phyloP scores from a whole-genome alignment of 2,797 vertebrate species.

The Zonotrichia albicollis region DNA sequence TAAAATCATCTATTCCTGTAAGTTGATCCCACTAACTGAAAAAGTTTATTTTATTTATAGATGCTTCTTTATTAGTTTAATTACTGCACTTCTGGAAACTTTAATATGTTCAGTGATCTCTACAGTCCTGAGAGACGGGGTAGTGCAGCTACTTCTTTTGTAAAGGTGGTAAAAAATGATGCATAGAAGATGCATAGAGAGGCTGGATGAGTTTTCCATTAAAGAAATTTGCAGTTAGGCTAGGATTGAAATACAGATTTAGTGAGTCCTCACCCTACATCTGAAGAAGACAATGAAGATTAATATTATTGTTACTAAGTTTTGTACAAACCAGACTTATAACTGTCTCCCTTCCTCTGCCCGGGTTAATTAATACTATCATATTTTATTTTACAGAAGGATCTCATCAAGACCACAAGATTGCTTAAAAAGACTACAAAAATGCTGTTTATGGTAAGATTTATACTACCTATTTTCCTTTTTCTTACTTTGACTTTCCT shows the following conservation, averaged over 20 bases:
- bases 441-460: slow-evolving; percentile 73
- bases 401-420: slow-evolving; percentile 65
- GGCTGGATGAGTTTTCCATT: not conserved
- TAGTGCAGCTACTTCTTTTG: not conserved
- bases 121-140: not conserved
- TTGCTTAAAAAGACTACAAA: slow-evolving; percentile 72
- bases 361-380: not conserved
- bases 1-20: slow-evolving; percentile 73
- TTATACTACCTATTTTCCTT: not conserved
- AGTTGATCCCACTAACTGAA: slow-evolving; percentile 42
- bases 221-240: not conserved
- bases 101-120: not conserved
- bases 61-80: not conserved
- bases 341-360: not conserved
- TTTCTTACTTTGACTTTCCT: slow-evolving; percentile 7
- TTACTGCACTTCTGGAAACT: not conserved
- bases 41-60: not conserved
- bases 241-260: not conserved
- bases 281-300: not conserved
- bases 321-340: not conserved
- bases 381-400: slow-evolving; percentile 65
- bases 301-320: not conserved
- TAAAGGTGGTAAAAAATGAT: not conserved
- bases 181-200: not conserved
- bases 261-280: not conserved